Evolutionary conservation across 2,113 vertebrate genomes (phyloP).

Genomic region (Cyprinodon tularosa): DNA sequence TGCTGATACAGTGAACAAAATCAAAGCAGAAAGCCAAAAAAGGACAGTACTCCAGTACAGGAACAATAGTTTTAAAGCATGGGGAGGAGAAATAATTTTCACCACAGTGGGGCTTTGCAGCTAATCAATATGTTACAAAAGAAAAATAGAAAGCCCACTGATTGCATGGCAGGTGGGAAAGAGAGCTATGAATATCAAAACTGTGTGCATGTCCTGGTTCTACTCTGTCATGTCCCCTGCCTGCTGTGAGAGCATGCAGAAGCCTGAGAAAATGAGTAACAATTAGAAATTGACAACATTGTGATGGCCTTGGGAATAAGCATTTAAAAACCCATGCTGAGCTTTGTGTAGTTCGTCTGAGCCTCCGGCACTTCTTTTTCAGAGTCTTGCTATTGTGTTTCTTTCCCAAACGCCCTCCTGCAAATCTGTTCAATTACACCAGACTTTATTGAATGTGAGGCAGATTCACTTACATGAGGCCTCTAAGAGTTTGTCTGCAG

Average conservation of each 20-base stretch:
- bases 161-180: slow-evolving; percentile 38
- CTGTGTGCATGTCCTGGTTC: slow-evolving; percentile 15
- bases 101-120: slow-evolving; percentile 15
- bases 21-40: not conserved
- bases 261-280: slow-evolving; percentile 50
- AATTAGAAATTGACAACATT: slow-evolving; percentile 58
- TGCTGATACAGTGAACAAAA: not conserved
- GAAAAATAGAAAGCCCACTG: slow-evolving; percentile 32
- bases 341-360: slow-evolving; percentile 22
- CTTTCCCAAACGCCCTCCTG: not conserved
- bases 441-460: slow-evolving; percentile 16
- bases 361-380: slow-evolving; percentile 13
- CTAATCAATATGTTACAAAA: slow-evolving; percentile 47
- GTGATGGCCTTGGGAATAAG: slow-evolving; percentile 41
- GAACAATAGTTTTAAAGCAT: slow-evolving; percentile 18
- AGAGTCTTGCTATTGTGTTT: slow-evolving; percentile 3
- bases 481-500: not conserved
- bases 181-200: slow-evolving; percentile 28
- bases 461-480: slow-evolving; percentile 6
- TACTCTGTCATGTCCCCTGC: not conserved
- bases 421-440: slow-evolving; percentile 42
- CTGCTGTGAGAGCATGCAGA: slow-evolving; percentile 31
- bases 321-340: slow-evolving; percentile 23
- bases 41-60: slow-evolving; percentile 2
- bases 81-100: slow-evolving; percentile 39